Conservation (phyloP, 2,113 vertebrate genomes). For the Grantiella picta region DNA sequence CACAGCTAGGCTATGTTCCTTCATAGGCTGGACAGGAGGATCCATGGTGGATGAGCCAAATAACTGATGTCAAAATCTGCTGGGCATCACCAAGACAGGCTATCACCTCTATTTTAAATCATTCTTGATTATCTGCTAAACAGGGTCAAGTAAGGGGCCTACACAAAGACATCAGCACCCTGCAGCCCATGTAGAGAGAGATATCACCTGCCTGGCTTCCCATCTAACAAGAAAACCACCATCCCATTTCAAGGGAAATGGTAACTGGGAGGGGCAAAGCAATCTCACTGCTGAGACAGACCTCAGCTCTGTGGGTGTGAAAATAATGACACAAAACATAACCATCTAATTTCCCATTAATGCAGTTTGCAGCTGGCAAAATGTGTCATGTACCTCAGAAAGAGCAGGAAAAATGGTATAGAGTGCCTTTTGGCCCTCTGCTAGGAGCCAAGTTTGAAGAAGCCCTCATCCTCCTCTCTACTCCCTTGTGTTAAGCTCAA, state of each 20-base stretch:
- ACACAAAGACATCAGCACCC: not conserved
- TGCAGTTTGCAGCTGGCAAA: not conserved
- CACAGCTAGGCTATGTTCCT: not conserved
- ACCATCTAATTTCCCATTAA: not conserved
- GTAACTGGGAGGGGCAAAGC: not conserved
- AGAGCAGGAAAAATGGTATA: not conserved
- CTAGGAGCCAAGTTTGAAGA: not conserved
- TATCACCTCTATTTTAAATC: not conserved
- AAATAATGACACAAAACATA: not conserved
- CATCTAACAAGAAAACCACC: not conserved
- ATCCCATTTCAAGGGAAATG: not conserved
- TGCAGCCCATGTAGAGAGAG: not conserved
- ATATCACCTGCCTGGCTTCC: not conserved
- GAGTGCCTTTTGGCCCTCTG: not conserved
- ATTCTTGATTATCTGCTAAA: not conserved
- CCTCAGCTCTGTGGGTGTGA: not conserved
- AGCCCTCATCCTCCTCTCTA: not conserved
- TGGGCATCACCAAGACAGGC: not conserved
- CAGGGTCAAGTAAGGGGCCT: not conserved
- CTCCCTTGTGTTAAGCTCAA: not conserved
- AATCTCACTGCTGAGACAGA: not conserved
- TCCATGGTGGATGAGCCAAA: not conserved
- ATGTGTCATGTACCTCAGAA: rapidly evolving
- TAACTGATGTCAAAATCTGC: not conserved
- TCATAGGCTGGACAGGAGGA: not conserved